phyloP scores from a whole-genome alignment of 2,888 invertebrate genomes.

The Drosophila eohydei region DNA sequence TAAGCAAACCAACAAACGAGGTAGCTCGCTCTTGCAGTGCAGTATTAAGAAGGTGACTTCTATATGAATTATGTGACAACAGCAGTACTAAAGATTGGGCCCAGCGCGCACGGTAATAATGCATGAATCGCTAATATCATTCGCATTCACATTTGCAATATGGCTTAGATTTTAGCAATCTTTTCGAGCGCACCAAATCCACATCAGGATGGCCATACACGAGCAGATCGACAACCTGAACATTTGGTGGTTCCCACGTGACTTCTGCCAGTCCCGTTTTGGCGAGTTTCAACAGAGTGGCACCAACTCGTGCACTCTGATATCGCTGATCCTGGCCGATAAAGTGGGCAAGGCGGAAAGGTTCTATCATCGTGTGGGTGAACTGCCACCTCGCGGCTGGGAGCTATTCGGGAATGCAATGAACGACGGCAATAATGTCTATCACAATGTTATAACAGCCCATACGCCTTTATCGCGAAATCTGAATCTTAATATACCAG shows the following conservation, averaged over 20 bases:
- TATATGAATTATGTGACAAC: constrained; percentile 68
- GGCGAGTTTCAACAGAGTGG: constrained; percentile 85
- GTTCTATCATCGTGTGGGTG: constrained; percentile 61
- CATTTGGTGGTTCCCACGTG: constrained; percentile 87
- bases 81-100: constrained; percentile 37
- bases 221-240: constrained; percentile 80
- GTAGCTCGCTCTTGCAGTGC: constrained; percentile 50
- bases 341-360: constrained; percentile 81
- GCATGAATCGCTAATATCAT: background rate
- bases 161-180: constrained; percentile 39
- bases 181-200: constrained; percentile 30
- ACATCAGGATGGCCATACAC: constrained; percentile 73
- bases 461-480: constrained; percentile 83
- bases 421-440: constrained; percentile 87
- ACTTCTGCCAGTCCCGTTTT: constrained; percentile 87
- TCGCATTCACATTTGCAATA: background rate
- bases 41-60: constrained; percentile 37
- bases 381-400: constrained; percentile 83
- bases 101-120: constrained; percentile 62
- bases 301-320: constrained; percentile 88
- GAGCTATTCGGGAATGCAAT: constrained; percentile 86
- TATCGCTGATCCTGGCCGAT: constrained; percentile 87
- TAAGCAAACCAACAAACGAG: constrained; percentile 34
- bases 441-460: constrained; percentile 84
- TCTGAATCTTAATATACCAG: constrained; percentile 86